A percentile compares a stretch with the other conserved stretches of the same genome.
These are phyloP conservation scores for Ivindomyrus marchei DNA, from an alignment of 2,113 vertebrate genomes.

Conservation along the genomic window DNA sequence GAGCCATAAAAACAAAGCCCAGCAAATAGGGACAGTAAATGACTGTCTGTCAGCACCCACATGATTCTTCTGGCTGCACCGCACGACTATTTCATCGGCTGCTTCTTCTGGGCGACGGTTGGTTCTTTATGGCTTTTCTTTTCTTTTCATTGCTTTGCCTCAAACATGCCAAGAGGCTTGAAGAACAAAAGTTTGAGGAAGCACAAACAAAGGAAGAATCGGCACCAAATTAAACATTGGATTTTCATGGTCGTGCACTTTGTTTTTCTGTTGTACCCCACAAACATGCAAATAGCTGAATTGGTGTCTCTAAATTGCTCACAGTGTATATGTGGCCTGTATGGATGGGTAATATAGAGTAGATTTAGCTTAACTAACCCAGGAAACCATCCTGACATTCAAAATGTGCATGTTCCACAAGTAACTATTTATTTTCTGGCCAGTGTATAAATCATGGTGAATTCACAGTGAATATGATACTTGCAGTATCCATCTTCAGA, in stretches of 20 bases:
- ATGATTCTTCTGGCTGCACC: slow-evolving; percentile 20
- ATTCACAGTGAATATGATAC: background rate
- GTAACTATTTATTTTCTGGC: background rate
- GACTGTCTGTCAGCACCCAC: slow-evolving; percentile 23
- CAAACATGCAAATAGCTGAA: background rate
- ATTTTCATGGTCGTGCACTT: background rate
- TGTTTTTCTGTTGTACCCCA: background rate
- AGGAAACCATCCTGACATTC: background rate
- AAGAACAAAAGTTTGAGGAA: background rate
- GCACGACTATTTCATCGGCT: slow-evolving; percentile 20
- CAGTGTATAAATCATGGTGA: background rate
- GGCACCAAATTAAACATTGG: background rate
- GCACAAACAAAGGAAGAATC: background rate
- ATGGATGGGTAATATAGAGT: background rate
- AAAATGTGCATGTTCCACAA: background rate
- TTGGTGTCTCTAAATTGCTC: background rate
- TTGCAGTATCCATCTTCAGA: background rate
- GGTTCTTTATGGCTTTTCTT: slow-evolving; percentile 4
- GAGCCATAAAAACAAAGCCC: slow-evolving; percentile 22
- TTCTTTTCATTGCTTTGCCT: slow-evolving; percentile 5
- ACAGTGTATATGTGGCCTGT: background rate
- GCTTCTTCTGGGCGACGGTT: background rate
- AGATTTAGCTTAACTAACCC: background rate
- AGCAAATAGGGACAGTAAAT: slow-evolving; percentile 32
- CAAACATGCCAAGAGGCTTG: background rate